Percentiles rank a stretch among this genome's conserved stretches.
Evolutionary conservation across 2,888 invertebrate species (phyloP).

Genomic region (Alcis repandata): DNA sequence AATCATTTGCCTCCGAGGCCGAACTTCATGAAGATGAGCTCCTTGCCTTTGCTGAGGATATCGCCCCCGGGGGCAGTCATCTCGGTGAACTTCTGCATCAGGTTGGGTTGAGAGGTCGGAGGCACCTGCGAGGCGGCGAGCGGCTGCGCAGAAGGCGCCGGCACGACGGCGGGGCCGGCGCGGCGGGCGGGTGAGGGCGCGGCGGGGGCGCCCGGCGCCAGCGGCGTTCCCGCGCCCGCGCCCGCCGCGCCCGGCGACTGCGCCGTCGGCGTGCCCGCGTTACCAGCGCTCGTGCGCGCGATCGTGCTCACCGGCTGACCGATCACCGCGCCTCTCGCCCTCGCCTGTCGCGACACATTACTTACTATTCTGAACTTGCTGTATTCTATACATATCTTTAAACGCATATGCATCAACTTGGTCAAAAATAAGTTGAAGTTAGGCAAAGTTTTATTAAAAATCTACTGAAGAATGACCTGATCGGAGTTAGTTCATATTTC

Average conservation of each 20-base stretch:
- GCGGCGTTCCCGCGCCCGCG: constrained; percentile 47
- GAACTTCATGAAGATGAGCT: constrained; percentile 97
- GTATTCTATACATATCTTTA: background rate
- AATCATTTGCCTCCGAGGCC: constrained; percentile 93
- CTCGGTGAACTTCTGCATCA: constrained; percentile 96
- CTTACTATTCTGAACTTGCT: constrained; percentile 36
- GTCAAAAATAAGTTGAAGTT: background rate
- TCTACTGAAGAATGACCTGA: background rate
- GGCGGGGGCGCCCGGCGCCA: constrained; percentile 53
- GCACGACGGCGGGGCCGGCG: constrained; percentile 74
- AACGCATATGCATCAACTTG: background rate
- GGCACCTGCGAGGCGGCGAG: constrained; percentile 72
- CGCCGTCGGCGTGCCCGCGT: constrained; percentile 76
- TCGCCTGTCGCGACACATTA: constrained; percentile 71
- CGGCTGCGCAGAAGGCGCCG: constrained; percentile 80
- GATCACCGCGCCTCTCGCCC: constrained; percentile 85
- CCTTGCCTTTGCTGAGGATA: constrained; percentile 96
- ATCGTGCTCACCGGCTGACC: constrained; percentile 81
- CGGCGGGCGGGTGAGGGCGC: constrained; percentile 81
- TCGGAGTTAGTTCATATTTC: constrained; percentile 1
- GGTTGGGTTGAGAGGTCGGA: constrained; percentile 88
- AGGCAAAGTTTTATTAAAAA: background rate
- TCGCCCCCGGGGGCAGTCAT: constrained; percentile 96
- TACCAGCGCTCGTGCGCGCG: constrained; percentile 89
- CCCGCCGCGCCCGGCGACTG: constrained; percentile 71